These are phyloP conservation scores for Neogale vison DNA, from an alignment of 2,113 vertebrate genomes.

Conservation along the genomic window DNA sequence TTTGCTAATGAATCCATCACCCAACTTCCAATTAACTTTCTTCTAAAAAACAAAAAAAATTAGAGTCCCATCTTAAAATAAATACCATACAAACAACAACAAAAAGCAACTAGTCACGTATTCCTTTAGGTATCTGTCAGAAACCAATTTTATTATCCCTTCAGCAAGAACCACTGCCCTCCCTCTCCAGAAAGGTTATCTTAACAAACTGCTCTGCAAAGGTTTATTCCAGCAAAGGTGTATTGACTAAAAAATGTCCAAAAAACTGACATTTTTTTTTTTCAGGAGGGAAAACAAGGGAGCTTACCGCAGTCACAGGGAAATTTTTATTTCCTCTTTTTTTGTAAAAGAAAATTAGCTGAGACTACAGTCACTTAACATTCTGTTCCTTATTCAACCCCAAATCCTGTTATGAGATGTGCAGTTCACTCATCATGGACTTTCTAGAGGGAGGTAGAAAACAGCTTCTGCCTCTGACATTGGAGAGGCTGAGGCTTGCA, in stretches of 20 bases:
- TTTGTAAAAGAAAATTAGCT: background rate
- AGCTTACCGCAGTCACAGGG: background rate
- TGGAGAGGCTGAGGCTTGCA: background rate
- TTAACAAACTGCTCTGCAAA: conserved; percentile 13
- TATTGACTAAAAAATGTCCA: too few relatives aligned
- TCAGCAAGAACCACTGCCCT: background rate
- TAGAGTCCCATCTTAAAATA: conserved; percentile 3
- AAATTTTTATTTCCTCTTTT: background rate
- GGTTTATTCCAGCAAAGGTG: background rate
- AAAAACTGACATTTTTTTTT: background rate
- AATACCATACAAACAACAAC: background rate
- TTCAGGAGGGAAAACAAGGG: background rate
- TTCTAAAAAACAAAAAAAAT: background rate
- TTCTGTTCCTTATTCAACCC: background rate
- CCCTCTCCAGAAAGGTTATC: background rate
- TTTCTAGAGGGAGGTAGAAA: background rate
- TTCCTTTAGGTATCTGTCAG: background rate
- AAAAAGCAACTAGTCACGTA: background rate
- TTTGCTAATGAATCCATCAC: background rate
- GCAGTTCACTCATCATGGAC: background rate
- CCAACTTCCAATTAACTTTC: background rate
- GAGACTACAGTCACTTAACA: background rate
- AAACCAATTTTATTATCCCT: background rate
- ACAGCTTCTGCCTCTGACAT: background rate
- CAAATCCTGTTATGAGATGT: background rate